These are phyloP conservation scores for Sitta carolinensis DNA, from an alignment of 2,797 vertebrate genomes.

Conservation along the genomic window DNA sequence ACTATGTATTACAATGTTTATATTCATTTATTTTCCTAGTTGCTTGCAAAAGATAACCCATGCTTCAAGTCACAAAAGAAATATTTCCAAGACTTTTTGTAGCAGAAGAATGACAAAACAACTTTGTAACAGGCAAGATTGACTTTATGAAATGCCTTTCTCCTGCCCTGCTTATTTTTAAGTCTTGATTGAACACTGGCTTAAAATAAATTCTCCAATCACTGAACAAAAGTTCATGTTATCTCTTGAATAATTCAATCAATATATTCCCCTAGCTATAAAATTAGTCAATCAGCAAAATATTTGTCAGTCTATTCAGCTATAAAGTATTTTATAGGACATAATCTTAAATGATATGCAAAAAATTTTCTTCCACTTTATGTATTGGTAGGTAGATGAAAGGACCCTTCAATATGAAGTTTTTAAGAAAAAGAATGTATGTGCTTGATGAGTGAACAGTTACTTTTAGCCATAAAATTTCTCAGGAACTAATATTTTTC, in stretches of 20 bases:
- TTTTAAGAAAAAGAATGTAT: not conserved
- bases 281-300: not conserved
- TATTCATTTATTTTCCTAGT: not conserved
- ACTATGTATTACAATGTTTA: rapidly evolving
- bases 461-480: not conserved
- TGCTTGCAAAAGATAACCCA: not conserved
- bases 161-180: not conserved
- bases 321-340: not conserved
- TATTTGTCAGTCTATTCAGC: not conserved
- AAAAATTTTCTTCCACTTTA: not conserved
- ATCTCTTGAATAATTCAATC: not conserved
- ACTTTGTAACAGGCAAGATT: not conserved
- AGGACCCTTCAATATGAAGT: not conserved
- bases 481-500: not conserved
- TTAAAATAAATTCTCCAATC: not conserved
- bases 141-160: not conserved
- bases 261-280: not conserved
- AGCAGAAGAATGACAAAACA: not conserved
- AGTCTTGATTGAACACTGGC: not conserved
- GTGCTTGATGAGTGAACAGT: not conserved
- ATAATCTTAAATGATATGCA: not conserved
- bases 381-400: not conserved
- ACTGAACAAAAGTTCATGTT: not conserved
- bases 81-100: not conserved
- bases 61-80: not conserved